Conservation (phyloP, 2,888 invertebrate genomes). For the Catocala sponsa region DNA sequence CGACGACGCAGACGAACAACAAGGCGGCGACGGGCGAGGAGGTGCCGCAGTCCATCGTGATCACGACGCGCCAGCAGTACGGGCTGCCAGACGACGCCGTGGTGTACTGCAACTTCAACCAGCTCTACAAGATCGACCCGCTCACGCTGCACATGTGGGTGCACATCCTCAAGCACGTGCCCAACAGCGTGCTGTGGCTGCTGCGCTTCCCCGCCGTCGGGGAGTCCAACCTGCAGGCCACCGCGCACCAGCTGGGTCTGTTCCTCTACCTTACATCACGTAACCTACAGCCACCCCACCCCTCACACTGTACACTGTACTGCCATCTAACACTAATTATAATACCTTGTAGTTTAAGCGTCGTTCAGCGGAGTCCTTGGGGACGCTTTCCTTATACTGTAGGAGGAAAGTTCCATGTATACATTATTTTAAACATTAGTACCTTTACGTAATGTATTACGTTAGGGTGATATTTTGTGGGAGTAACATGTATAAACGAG, state of each 20-base stretch:
- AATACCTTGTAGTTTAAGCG: no score
- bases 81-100: constrained; percentile 98
- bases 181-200: constrained; percentile 98
- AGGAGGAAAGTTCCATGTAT: no score
- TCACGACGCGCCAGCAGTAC: constrained; percentile 98
- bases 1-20: constrained; percentile 98
- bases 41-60: constrained; percentile 98
- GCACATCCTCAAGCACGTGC: constrained; percentile 97
- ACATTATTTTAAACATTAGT: no score
- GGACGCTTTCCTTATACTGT: no score
- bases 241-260: constrained; percentile 90
- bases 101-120: constrained; percentile 99
- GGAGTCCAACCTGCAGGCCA: constrained; percentile 94
- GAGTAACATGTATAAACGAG: no score
- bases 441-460: no score
- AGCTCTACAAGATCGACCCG: constrained; percentile 99
- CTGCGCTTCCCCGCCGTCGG: constrained; percentile 98
- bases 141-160: constrained; percentile 98
- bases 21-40: constrained; percentile 99
- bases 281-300: no score
- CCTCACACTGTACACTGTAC: no score
- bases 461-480: no score
- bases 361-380: no score
- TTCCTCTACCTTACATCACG: no score
- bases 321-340: no score